phyloP scores from a whole-genome alignment of 2,888 invertebrate species.

The Cerastoderma edule region DNA sequence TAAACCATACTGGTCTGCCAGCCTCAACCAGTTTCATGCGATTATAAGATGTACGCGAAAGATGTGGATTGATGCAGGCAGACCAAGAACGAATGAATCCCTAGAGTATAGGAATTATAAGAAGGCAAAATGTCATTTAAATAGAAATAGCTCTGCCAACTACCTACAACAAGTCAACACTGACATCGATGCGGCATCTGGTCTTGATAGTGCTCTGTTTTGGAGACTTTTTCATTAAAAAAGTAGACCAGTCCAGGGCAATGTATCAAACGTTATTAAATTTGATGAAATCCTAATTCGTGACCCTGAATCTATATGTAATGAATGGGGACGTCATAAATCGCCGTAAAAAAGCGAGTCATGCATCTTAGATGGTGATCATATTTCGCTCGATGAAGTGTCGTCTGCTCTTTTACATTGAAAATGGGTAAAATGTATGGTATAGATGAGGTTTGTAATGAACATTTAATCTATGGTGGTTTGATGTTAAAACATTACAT shows the following conservation, averaged over 20 bases:
- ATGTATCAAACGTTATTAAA: neutral
- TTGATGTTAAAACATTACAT: conserved; percentile 2
- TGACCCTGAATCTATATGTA: neutral
- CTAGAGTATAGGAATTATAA: neutral
- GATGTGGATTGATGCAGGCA: neutral
- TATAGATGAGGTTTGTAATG: neutral
- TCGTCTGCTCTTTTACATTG: neutral
- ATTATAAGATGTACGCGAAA: neutral
- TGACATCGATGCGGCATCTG: conserved; percentile 5
- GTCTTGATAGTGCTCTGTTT: conserved; percentile 1
- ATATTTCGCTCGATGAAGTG: neutral
- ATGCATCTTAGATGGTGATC: neutral
- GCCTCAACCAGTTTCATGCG: no score
- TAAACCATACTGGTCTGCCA: no score
- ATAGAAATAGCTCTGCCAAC: neutral
- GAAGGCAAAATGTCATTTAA: neutral
- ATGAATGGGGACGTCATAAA: conserved; percentile 8
- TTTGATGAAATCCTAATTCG: neutral
- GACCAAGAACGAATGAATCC: neutral
- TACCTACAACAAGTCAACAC: conserved; percentile 8
- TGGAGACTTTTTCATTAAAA: conserved; percentile 7
- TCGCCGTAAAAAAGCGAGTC: neutral
- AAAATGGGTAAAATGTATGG: conserved; percentile 11
- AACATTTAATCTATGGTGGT: neutral
- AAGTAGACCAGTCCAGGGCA: neutral